A percentile compares a stretch with the other conserved stretches of the same genome.
Conservation (phyloP, 2,113 vertebrate genomes). For the Prochilodus magdalenae region DNA sequence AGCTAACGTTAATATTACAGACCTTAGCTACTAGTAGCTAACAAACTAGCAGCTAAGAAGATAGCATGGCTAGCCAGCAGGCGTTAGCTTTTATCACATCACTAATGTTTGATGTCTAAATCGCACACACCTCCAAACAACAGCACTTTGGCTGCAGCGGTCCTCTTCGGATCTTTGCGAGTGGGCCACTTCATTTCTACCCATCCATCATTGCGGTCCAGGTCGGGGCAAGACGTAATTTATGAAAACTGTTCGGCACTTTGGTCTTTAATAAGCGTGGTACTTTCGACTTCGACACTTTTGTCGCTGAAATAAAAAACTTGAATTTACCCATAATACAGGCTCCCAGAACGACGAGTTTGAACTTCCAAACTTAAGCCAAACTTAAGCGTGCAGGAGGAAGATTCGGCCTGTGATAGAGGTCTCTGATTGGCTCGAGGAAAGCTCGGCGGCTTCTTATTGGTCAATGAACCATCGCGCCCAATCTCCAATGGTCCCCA, state of each 20-base stretch:
- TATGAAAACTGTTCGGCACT: neutral
- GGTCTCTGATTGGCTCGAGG: neutral
- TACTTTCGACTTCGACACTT: neutral
- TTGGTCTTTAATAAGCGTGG: neutral
- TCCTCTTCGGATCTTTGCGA: neutral
- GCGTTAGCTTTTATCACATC: too few species aligned
- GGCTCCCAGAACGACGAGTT: too few species aligned
- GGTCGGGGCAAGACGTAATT: conserved; percentile 1
- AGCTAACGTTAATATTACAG: too few species aligned
- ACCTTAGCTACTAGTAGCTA: too few species aligned
- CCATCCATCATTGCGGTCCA: conserved; percentile 1
- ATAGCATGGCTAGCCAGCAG: neutral
- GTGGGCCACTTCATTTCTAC: neutral
- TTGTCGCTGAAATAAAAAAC: neutral
- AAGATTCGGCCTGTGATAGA: neutral
- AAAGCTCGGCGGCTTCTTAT: neutral
- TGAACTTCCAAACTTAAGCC: neutral
- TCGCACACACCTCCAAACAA: too few species aligned
- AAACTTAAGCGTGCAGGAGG: too few species aligned
- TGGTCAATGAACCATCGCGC: neutral
- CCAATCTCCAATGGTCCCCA: neutral
- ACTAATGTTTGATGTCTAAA: too few species aligned
- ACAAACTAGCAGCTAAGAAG: too few species aligned
- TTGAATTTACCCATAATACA: neutral
- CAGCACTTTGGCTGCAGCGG: too few species aligned